Base-by-base conservation (phyloP, 2,797 vertebrate species). In the Odontamblyopus rebecca region DNA sequence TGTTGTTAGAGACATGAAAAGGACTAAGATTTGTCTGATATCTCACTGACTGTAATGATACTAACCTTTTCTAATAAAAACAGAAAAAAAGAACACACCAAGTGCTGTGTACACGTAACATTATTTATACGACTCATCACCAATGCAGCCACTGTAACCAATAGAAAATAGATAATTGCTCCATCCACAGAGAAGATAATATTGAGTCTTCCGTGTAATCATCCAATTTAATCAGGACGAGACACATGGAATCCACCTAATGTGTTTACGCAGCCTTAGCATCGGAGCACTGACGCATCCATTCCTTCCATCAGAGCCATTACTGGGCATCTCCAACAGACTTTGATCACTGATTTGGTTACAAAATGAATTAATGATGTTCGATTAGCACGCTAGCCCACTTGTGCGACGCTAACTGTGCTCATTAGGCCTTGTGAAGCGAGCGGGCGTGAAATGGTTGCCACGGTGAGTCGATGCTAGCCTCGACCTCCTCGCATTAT, bases 351-450 rank as follows among this genome's bases (percentile, higher is more conserved):
- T 81, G 78, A 87, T 89, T 86, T 86, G 82, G 81, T 79, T 86
- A 85, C 82, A 80, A 80, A 90, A 89, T 88, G 83, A 92, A 87
- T 89, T 88, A 90, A 90, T 90, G 86, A 75, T 71, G 82, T 90
- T 92, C 86, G 88, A 91, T 91, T 85, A 74, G 78, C 8, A 29
- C 30, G 77, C 78, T 63, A 76, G 77, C 75, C 79, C 82, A 82
- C 85, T 80, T 81, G 82, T 77, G 85, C 82, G 76, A 89, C 79
- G 83, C 88, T 89, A 91, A 91, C 85, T 79, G 85, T 80, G 67
- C 84, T 91, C 86, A 88, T 93, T 90, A 89, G 84, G 86, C 74
- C 70, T 75, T 86, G 44, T 19, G 82, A 85, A 81, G 85, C 69
- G 82, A 77, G 86, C 86, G 85, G 81, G 88, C 86, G 82, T 88